Conservation (phyloP, 2,888 invertebrate species). For the Tetramorium bicarinatum region DNA sequence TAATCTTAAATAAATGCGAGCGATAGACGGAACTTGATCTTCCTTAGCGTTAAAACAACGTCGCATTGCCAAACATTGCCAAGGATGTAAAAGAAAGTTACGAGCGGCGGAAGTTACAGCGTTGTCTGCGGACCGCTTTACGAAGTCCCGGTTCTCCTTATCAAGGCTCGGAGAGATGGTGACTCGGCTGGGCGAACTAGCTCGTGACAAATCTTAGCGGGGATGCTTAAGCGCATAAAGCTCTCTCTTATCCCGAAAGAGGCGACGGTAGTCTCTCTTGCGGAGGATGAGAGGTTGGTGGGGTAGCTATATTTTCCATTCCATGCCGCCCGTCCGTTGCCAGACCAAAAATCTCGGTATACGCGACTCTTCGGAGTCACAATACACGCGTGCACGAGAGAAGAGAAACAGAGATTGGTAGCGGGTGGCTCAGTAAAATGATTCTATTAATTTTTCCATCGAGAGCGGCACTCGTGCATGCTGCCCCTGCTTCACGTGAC, state of each 20-base stretch:
- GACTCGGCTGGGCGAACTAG: slow-evolving; percentile 59
- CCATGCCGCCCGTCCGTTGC: slow-evolving; percentile 58
- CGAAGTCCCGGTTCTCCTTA: slow-evolving; percentile 63
- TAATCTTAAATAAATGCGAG: neutral
- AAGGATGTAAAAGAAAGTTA: slow-evolving; percentile 49
- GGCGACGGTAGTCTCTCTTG: slow-evolving; percentile 63
- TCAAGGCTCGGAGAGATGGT: slow-evolving; percentile 55
- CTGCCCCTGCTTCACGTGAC: slow-evolving; percentile 77
- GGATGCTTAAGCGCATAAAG: slow-evolving; percentile 80
- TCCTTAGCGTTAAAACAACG: neutral
- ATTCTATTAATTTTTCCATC: slow-evolving; percentile 86
- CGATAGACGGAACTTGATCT: neutral
- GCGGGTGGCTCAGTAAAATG: slow-evolving; percentile 82
- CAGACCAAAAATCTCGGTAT: slow-evolving; percentile 60
- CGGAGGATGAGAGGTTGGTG: slow-evolving; percentile 64
- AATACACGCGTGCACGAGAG: slow-evolving; percentile 47
- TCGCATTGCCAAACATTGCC: neutral
- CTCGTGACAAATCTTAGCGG: slow-evolving; percentile 81
- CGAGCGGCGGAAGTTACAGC: slow-evolving; percentile 58
- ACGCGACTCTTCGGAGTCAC: slow-evolving; percentile 58
- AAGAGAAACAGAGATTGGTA: slow-evolving; percentile 45
- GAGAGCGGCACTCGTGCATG: slow-evolving; percentile 85
- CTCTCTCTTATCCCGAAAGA: slow-evolving; percentile 74
- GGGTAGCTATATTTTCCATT: slow-evolving; percentile 78
- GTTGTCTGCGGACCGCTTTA: slow-evolving; percentile 43